These are phyloP conservation scores for Morone saxatilis DNA, from an alignment of 2,113 vertebrate genomes.

Conservation along the genomic window DNA sequence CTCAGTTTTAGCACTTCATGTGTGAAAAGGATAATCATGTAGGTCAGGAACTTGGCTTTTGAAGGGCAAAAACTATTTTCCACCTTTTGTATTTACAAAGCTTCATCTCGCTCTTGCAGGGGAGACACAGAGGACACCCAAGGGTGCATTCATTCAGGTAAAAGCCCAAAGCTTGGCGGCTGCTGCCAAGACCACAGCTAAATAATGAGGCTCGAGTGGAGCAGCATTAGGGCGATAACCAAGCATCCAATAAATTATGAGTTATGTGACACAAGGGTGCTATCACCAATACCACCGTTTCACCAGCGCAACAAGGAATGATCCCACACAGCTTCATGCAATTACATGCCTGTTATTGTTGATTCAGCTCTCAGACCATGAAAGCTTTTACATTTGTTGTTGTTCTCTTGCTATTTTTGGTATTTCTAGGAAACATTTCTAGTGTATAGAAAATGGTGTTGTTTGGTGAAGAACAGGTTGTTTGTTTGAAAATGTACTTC, in stretches of 20 bases:
- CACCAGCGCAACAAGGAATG: not conserved
- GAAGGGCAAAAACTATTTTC: conserved; percentile 17
- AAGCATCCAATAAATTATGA: conserved; percentile 46
- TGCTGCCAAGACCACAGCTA: conserved; percentile 45
- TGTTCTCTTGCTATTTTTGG: not conserved
- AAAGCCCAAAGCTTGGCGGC: conserved; percentile 26
- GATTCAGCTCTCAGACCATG: conserved; percentile 1
- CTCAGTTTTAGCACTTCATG: conserved; percentile 9
- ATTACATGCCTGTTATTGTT: not conserved
- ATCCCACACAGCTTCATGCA: not conserved
- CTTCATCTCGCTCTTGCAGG: not conserved
- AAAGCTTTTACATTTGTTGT: conserved; percentile 4
- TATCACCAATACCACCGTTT: not conserved
- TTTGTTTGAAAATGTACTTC: not conserved
- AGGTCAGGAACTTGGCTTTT: conserved; percentile 4
- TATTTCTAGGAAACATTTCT: not conserved
- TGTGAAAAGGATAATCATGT: conserved; percentile 35
- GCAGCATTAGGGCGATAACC: conserved; percentile 47
- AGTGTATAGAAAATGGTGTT: not conserved
- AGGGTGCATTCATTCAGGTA: conserved; percentile 51
- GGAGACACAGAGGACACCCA: conserved; percentile 13
- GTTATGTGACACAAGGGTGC: conserved; percentile 55
- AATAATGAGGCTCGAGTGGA: conserved; percentile 55
- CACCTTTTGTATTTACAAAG: conserved; percentile 20
- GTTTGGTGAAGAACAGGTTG: not conserved